Base-by-base conservation (phyloP, 2,888 invertebrate genomes). In the Macrosiphum euphorbiae region DNA sequence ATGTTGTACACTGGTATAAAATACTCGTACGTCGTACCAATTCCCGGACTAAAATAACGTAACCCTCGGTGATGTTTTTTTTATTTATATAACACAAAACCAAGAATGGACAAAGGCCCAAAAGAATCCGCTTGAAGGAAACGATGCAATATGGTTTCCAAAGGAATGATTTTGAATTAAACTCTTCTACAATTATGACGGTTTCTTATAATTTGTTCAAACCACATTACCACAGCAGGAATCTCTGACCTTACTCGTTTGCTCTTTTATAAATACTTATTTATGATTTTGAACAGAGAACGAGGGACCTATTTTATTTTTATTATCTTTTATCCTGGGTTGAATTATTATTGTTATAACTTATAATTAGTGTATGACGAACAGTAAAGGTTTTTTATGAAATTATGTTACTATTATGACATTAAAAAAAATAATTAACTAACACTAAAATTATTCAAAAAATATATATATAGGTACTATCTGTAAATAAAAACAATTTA, bases 111-210 rank as follows among this genome's bases (percentile, higher is more conserved):
- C 93, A 90, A 94, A 78, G 50, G 58, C 41, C 84, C 61, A n/a
- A 90, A 93, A 50, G 86, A 90, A 94, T 90, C 84, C 41, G 85
- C 52, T 50, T 26, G 85, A 41, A 86, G 86, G 61, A 90, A 94
- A 94, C 90, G 58, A 94, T 50, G 89, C 84, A 93, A 67, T 89
- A 85, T 89, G 90, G 44, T 94, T 94, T 94, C 93, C 93, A 94
- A 90, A 61, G 90, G 93, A 94, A 94, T 94, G 93, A 61, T 90
- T 94, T 94, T 94, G 93, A 94, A 94, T 94, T 94, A 94, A 94
- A 94, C 93, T 94, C 90, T 94, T 94, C 86, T 61, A 94, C 47
- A 94, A 94, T 94, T 90, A 85, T 50, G 85, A 28, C 50, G 90
- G 93, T 61, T 86, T 50, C 86, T 94, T 90, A 52, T 50, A 61